Base-by-base conservation (phyloP, 2,113 vertebrate species). In the Trinectes maculatus region DNA sequence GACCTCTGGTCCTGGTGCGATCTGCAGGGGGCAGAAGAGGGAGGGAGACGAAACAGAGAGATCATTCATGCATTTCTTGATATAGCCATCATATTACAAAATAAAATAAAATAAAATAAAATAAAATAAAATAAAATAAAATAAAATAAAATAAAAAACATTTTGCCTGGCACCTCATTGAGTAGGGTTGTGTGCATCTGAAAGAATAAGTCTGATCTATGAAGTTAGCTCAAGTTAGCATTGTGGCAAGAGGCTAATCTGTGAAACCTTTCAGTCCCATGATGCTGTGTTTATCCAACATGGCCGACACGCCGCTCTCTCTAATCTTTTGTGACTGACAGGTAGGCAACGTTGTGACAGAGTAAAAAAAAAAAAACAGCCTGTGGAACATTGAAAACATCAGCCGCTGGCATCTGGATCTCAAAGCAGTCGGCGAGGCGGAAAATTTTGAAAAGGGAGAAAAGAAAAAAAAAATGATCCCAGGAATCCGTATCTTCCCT, bases 1-100 rank as follows among this genome's bases (percentile, higher is more conserved):
- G 24, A 75, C 87, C 24, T 89, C 91, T 0, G 92, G 84, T 80
- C 94, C 94, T 47, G 94, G 89, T 52, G 71, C 54, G 29, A 37
- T 87, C 87, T 92, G 72, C 18, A 60, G 79, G 87, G 86, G 81
- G 87, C 25, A 74, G 5, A 81, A 21, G 3, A 65, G 28, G 24
- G 26, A 7, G n/a, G 25, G 12, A 40, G 40, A 56, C 0, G 10
- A 8, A 55, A 37, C 42, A 44, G 10, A 74, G 13, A 22, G 29
- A 36, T 49, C 7, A 66, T 48, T 60, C n/a, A 29, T 47, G 21
- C 8, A 42, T 12, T n/a, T n/a, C n/a, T n/a, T n/a, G n/a, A n/a
- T n/a, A n/a, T n/a, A n/a, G n/a, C n/a, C n/a, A n/a, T n/a, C n/a
- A n/a, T n/a, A n/a, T n/a, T n/a, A n/a, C n/a, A n/a, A n/a, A n/a